Evolutionary conservation across 2,888 invertebrate genomes (phyloP), one percentile per base, ranked within the genome.

Genomic region (Melieria picta): DNA sequence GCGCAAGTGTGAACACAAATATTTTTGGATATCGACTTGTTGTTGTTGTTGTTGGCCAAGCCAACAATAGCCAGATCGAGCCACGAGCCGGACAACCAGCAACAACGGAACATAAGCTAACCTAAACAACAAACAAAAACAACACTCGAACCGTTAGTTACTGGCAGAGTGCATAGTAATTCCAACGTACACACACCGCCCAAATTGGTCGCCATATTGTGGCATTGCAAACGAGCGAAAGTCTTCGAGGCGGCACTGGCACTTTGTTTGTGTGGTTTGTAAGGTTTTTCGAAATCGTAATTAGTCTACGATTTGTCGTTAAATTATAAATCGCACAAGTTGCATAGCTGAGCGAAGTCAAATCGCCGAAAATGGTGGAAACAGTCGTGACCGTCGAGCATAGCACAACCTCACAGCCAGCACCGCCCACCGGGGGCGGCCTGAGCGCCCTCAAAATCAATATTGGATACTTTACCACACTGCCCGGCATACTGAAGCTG

Each of bases 401-500:
- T 85, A 91, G 88, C 88, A 91, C 88, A 85, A 79, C 83, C 68
- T 78, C 86, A 81, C 79, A 86, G 80, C 80, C 85, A 76, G 73
- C 85, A 77, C 76, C 83, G 69, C 86, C 88, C 75, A 79, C 80
- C 71, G 83, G 84, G 30, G 79, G 86, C 63, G 81, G 81, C 61
- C 83, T 94, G 77, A 89, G 91, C 77, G 93, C 93, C 91, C 89
- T 94, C 81, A 91, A 91, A 88, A 88, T 94, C 82, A 94, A 96
- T 88, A 81, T 92, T 79, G 90, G 91, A 82, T 95, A 96, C 87
- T 95, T 94, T 88, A 91, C 90, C 87, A 93, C 93, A 61, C 89
- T 92, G 81, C 94, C 95, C 69, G 96, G 96, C 79, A 89, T 94
- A 80, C 83, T 95, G 77, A 96, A 96, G 89, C 87, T 96, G 75